These are phyloP conservation scores for Frankliniella intonsa DNA, from an alignment of 2,888 invertebrate genomes.

Conservation along the genomic window DNA sequence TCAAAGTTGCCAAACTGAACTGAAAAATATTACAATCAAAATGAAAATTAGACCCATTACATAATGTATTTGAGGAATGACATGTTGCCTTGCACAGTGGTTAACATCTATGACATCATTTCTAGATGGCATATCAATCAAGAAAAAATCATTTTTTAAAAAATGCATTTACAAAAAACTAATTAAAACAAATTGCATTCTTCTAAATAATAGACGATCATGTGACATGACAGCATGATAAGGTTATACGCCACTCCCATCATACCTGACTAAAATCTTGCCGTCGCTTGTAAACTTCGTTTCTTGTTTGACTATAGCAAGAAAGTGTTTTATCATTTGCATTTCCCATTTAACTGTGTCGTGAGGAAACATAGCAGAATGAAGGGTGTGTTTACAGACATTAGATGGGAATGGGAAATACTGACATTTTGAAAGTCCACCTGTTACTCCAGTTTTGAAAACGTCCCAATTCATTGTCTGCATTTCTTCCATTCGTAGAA, in stretches of 20 bases:
- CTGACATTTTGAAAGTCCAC: neutral
- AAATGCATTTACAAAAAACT: neutral
- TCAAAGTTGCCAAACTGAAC: constrained; percentile 57
- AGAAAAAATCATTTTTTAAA: neutral
- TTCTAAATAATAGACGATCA: neutral
- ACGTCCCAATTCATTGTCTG: neutral
- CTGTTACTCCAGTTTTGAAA: neutral
- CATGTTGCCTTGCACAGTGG: neutral
- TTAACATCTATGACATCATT: neutral
- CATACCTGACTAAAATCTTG: constrained; percentile 1
- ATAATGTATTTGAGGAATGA: neutral
- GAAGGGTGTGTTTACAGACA: neutral
- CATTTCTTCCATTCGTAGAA: neutral
- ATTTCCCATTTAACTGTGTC: neutral
- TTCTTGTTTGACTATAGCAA: neutral
- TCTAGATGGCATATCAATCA: neutral
- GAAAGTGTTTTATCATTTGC: neutral
- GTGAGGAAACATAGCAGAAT: neutral
- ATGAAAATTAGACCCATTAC: neutral
- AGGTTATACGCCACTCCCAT: neutral
- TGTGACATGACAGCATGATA: neutral
- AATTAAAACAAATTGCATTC: neutral
- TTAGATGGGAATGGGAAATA: neutral
- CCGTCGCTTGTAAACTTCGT: neutral
- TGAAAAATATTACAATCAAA: constrained; percentile 43